Conservation (phyloP, 1,140 invertebrate genomes). For the Sarcophaga peregrina region DNA sequence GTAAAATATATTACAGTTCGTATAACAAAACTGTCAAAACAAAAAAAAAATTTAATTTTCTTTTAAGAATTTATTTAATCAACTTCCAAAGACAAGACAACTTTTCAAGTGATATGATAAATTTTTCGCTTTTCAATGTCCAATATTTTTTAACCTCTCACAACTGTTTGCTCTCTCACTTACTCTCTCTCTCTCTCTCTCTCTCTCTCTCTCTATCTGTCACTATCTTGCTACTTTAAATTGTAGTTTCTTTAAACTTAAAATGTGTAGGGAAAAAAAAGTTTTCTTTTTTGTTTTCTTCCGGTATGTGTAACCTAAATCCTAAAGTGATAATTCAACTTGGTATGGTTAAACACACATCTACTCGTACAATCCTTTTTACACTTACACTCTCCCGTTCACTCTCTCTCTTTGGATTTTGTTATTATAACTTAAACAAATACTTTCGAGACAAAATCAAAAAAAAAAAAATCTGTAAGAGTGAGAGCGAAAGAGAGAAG, state of each 20-base stretch:
- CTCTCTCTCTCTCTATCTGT: no score
- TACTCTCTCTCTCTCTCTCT: neutral
- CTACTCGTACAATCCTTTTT: neutral
- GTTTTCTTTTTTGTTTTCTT: neutral
- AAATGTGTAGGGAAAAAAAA: neutral
- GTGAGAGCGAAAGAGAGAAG: neutral
- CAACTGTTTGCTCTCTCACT: neutral
- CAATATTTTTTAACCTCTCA: neutral
- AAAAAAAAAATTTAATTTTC: no score
- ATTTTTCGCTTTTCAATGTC: neutral
- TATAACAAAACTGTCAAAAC: no score
- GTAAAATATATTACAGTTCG: no score
- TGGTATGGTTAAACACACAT: constrained; percentile 7
- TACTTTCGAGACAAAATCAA: no score
- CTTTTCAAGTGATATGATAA: neutral
- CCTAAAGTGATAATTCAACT: constrained; percentile 21
- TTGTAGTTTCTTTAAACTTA: neutral
- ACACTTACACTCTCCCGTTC: no score
- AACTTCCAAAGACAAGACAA: neutral
- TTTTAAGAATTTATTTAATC: no score
- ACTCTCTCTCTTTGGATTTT: no score
- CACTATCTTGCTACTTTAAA: no score
- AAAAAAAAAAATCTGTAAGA: neutral
- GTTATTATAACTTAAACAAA: no score
- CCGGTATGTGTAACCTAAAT: constrained; percentile 5